A percentile compares a stretch with the other conserved stretches of the same genome.
Evolutionary conservation across 2,113 vertebrate genomes (phyloP).

Genomic region (Rattus rattus): DNA sequence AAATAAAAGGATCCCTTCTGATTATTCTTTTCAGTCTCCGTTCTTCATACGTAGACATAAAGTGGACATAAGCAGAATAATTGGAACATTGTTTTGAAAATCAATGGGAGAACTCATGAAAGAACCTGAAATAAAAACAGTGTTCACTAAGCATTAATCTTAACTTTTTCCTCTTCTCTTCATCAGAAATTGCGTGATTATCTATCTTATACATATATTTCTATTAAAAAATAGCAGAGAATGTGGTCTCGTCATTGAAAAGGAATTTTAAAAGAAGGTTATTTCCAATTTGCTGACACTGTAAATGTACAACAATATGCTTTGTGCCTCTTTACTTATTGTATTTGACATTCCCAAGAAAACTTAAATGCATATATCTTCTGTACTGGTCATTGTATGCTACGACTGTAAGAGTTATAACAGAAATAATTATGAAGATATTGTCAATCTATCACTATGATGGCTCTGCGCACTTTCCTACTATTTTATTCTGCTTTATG

Average conservation of each 20-base stretch:
- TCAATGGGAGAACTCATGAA: constrained; percentile 2
- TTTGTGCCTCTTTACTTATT: constrained; percentile 36
- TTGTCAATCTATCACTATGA: constrained; percentile 69
- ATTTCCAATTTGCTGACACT: constrained; percentile 48
- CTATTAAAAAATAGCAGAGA: constrained; percentile 14
- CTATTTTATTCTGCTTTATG: constrained; percentile 18
- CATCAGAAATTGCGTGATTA: not conserved
- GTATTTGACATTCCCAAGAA: constrained; percentile 53
- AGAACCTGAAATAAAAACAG: not conserved
- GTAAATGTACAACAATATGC: constrained; percentile 12
- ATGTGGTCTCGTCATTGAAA: not conserved
- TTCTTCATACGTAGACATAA: not conserved
- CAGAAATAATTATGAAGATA: constrained; percentile 75
- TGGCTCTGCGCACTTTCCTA: constrained; percentile 33
- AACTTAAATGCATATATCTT: constrained; percentile 59
- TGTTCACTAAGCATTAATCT: not conserved
- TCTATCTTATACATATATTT: not conserved
- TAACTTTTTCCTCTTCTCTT: not conserved
- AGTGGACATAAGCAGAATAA: not conserved
- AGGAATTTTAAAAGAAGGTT: constrained; percentile 38
- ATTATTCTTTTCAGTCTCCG: not conserved
- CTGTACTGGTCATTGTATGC: not conserved
- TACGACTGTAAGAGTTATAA: constrained; percentile 68
- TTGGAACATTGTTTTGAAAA: not conserved
- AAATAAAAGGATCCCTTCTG: not conserved